Evolutionary conservation across 2,797 vertebrate genomes (phyloP).

Genomic region (Pagetopsis macropterus): DNA sequence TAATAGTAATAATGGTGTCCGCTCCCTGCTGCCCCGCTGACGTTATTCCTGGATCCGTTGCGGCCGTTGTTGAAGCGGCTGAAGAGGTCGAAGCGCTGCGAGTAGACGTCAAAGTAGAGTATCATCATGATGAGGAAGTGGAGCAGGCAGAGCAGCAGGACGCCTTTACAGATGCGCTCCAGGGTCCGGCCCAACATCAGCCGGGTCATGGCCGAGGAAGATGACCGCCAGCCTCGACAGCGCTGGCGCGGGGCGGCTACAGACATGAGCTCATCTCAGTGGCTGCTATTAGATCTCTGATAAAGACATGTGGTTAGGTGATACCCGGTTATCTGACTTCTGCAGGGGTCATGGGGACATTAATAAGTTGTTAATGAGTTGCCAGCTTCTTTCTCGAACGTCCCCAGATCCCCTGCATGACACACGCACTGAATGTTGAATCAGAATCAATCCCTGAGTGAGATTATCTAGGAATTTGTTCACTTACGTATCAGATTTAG

Average conservation of each 20-base stretch:
- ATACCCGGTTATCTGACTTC: slow-evolving; percentile 37
- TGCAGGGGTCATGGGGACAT: slow-evolving; percentile 60
- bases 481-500: not conserved
- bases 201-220: slow-evolving; percentile 95
- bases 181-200: slow-evolving; percentile 97
- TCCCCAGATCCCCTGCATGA: slow-evolving; percentile 60
- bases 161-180: slow-evolving; percentile 99
- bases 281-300: slow-evolving; percentile 42
- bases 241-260: slow-evolving; percentile 65
- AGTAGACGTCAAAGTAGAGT: slow-evolving; percentile 97
- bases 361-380: not conserved
- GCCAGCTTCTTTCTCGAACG: slow-evolving; percentile 28
- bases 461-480: not conserved
- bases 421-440: slow-evolving; percentile 27
- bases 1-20: slow-evolving; percentile 87
- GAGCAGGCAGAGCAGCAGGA: slow-evolving; percentile 96
- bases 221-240: slow-evolving; percentile 72
- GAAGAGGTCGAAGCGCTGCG: slow-evolving; percentile 97
- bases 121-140: slow-evolving; percentile 99
- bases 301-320: slow-evolving; percentile 39
- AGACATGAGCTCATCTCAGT: slow-evolving; percentile 73
- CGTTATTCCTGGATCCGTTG: slow-evolving; percentile 76
- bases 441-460: not conserved
- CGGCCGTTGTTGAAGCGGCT: slow-evolving; percentile 92
- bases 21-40: slow-evolving; percentile 57